Conservation (phyloP, 1,140 invertebrate genomes). For the Drosophila miranda region DNA sequence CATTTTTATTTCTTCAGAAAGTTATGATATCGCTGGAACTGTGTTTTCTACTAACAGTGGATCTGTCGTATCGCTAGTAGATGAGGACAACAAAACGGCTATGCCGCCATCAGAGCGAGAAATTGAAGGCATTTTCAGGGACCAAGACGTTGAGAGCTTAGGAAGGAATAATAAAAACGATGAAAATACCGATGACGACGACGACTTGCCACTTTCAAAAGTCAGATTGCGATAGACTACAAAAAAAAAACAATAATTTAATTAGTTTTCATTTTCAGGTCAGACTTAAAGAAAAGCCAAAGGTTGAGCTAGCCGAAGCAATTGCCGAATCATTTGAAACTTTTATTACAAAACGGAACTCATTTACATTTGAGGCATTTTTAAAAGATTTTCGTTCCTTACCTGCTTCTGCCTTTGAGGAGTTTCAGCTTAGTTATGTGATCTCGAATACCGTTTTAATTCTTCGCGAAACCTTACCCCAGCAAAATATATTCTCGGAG, state of each 20-base stretch:
- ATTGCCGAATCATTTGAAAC: constrained; percentile 78
- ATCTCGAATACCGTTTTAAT: constrained; percentile 75
- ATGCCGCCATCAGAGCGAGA: constrained; percentile 59
- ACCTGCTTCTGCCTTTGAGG: constrained; percentile 68
- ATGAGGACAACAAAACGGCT: constrained; percentile 61
- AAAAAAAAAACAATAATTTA: not conserved
- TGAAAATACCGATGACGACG: constrained; percentile 92
- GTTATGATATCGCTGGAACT: constrained; percentile 34
- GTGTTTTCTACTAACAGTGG: constrained; percentile 28
- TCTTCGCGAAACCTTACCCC: constrained; percentile 76
- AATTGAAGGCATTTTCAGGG: constrained; percentile 90
- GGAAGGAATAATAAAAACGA: constrained; percentile 84
- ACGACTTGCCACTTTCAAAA: constrained; percentile 91
- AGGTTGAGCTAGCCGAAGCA: constrained; percentile 71
- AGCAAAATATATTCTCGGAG: constrained; percentile 77
- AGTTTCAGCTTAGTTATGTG: constrained; percentile 78
- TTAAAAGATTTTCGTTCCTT: constrained; percentile 76
- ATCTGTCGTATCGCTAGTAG: constrained; percentile 33
- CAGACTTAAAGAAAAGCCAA: constrained; percentile 83
- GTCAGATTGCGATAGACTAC: constrained; percentile 75
- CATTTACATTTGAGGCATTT: constrained; percentile 76
- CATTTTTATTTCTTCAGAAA: constrained; percentile 38
- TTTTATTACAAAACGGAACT: constrained; percentile 74
- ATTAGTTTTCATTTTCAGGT: constrained; percentile 50
- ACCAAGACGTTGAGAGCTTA: constrained; percentile 88